Percentiles rank a stretch among this genome's conserved stretches.
Conservation (phyloP, 2,797 vertebrate species). For the Pygocentrus nattereri region DNA sequence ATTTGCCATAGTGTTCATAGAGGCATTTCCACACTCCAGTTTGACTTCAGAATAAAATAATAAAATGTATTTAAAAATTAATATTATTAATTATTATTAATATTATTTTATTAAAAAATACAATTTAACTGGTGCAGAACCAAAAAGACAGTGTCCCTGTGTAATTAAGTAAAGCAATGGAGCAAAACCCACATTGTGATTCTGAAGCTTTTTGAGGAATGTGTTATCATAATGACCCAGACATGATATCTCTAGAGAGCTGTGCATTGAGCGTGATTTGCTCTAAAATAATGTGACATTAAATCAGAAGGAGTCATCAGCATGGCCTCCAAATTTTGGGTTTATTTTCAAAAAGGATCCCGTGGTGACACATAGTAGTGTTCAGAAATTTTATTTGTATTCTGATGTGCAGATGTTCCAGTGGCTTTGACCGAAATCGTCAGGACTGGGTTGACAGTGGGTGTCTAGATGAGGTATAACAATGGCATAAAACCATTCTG, state of each 20-base stretch:
- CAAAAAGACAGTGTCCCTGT: too few relatives aligned
- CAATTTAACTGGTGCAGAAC: too few relatives aligned
- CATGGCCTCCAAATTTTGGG: not conserved
- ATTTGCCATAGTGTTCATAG: not conserved
- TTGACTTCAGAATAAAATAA: too few relatives aligned
- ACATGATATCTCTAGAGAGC: not conserved
- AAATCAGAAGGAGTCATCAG: not conserved
- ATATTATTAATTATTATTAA: too few relatives aligned
- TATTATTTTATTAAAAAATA: too few relatives aligned
- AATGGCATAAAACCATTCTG: not conserved
- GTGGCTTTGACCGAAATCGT: constrained; percentile 93
- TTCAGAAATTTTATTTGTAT: not conserved
- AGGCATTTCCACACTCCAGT: not conserved
- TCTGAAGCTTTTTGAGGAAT: not conserved
- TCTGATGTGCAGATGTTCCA: constrained; percentile 88
- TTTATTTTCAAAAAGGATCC: not conserved
- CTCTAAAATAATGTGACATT: not conserved
- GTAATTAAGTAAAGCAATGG: too few relatives aligned
- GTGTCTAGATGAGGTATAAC: constrained; percentile 90
- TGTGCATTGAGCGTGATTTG: not conserved
- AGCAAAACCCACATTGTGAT: not conserved
- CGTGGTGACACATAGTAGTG: not conserved
- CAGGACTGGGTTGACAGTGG: constrained; percentile 97
- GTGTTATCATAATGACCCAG: not conserved
- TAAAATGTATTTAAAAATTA: too few relatives aligned